Conservation (phyloP, 2,888 invertebrate genomes). For the Drosophila borealis region DNA sequence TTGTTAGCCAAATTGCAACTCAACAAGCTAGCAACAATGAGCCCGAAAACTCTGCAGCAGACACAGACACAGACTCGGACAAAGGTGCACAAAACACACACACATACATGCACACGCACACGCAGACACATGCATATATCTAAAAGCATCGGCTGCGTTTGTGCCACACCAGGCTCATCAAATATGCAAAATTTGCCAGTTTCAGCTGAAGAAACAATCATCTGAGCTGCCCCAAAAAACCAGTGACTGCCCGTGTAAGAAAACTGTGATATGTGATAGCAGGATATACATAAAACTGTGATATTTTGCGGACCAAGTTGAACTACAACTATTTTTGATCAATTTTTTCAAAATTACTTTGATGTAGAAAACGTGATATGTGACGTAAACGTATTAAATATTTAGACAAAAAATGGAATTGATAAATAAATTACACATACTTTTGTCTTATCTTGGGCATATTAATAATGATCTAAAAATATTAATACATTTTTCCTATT, state of each 20-base stretch:
- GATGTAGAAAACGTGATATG: too few species aligned
- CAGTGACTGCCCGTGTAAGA: constrained; percentile 30
- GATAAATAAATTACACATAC: too few species aligned
- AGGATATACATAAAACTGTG: neutral
- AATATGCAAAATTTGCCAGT: constrained; percentile 71
- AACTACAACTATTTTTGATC: too few species aligned
- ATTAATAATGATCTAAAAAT: too few species aligned
- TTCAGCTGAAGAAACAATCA: constrained; percentile 34
- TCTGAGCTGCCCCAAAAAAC: constrained; percentile 11
- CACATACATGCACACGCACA: constrained; percentile 12
- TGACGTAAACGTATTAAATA: too few species aligned
- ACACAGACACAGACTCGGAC: constrained; percentile 14
- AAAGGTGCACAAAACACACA: constrained; percentile 24
- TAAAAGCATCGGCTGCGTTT: constrained; percentile 15
- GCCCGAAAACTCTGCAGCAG: constrained; percentile 33
- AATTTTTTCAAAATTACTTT: too few species aligned
- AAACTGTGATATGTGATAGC: constrained; percentile 10
- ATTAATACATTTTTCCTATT: too few species aligned
- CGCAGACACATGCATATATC: constrained; percentile 2
- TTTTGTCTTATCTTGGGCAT: too few species aligned
- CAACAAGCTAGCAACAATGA: constrained; percentile 67
- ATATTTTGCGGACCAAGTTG: neutral
- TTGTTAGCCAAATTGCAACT: constrained; percentile 78
- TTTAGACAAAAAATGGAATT: too few species aligned
- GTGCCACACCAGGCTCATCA: constrained; percentile 54